Conservation (phyloP, 2,888 invertebrate species). For the Schizotus pectinicornis region DNA sequence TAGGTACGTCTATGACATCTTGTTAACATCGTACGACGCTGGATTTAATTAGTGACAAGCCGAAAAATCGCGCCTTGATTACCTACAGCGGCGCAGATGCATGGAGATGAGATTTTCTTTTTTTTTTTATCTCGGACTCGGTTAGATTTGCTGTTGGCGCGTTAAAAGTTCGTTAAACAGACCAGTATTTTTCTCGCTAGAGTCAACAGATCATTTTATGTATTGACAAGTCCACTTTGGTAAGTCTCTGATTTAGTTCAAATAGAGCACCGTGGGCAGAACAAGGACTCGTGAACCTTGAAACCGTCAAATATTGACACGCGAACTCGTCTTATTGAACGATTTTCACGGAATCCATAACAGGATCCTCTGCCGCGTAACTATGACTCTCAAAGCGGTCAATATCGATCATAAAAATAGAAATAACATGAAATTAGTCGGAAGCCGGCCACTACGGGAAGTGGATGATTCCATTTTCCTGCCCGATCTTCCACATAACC, state of each 20-base stretch:
- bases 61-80: neutral
- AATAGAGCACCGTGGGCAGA: conserved; percentile 44
- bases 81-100: neutral
- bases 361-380: neutral
- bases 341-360: conserved; percentile 39
- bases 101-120: neutral
- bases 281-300: conserved; percentile 39
- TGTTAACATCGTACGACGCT: conserved; percentile 7
- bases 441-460: too few relatives aligned
- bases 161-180: conserved; percentile 22
- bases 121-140: neutral
- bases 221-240: conserved; percentile 38
- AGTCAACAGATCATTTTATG: conserved; percentile 28
- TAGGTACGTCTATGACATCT: conserved; percentile 12
- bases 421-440: too few relatives aligned
- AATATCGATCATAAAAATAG: too few relatives aligned
- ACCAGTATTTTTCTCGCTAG: conserved; percentile 21
- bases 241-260: conserved; percentile 44
- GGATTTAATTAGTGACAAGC: conserved; percentile 4
- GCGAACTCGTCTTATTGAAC: conserved; percentile 33
- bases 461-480: too few relatives aligned
- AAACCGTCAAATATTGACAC: conserved; percentile 43
- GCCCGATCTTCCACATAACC: too few relatives aligned
- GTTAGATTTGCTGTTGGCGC: neutral
- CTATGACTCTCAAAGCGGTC: too few relatives aligned